A percentile compares a stretch with the other conserved stretches of the same genome.
Conservation (phyloP, 2,888 invertebrate genomes). For the Carpatolechia fugitivella region DNA sequence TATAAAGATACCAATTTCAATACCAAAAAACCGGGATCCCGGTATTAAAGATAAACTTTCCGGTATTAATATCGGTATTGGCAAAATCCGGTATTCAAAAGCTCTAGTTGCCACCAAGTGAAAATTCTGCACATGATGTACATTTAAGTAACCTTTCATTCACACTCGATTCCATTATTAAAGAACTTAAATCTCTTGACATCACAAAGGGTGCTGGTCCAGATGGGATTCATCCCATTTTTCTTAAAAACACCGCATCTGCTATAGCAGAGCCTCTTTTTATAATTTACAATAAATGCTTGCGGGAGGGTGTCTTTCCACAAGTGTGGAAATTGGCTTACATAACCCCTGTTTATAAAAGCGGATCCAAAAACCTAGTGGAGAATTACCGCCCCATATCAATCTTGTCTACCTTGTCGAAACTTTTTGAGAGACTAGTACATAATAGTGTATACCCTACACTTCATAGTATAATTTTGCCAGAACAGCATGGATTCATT, state of each 20-base stretch:
- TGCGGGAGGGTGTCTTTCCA: neutral
- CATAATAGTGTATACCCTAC: neutral
- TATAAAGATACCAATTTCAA: too few relatives aligned
- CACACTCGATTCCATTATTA: neutral
- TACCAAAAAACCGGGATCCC: too few relatives aligned
- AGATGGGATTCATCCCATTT: neutral
- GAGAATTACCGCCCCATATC: conserved; percentile 3
- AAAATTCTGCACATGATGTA: neutral
- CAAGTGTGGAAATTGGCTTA: neutral
- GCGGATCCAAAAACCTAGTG: neutral
- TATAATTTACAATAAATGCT: neutral
- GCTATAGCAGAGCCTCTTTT: neutral
- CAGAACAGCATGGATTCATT: conserved; percentile 4
- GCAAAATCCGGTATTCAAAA: too few relatives aligned
- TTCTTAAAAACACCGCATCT: neutral
- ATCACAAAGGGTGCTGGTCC: neutral
- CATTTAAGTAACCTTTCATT: neutral
- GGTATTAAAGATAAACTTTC: too few relatives aligned
- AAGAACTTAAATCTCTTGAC: neutral
- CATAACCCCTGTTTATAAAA: neutral
- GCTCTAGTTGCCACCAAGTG: neutral
- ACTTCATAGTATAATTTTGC: neutral
- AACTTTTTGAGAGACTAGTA: neutral
- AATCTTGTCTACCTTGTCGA: neutral
- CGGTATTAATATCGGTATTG: too few relatives aligned